Evolutionary conservation across 2,113 vertebrate species (phyloP).

Genomic region (Vimba vimba): DNA sequence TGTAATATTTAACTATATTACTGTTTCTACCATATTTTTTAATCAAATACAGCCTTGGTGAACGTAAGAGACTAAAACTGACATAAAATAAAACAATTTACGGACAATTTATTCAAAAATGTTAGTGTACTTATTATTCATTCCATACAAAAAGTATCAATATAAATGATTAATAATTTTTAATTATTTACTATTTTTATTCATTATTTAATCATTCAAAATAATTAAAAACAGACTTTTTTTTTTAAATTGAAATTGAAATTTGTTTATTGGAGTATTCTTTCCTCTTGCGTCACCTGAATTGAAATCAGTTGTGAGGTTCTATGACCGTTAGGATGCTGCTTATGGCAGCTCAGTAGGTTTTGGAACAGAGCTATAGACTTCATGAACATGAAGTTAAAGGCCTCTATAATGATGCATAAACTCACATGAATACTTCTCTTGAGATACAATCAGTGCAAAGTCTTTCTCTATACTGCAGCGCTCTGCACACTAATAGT

Average conservation of each 20-base stretch:
- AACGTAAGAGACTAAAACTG: not conserved
- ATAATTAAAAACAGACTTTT: not conserved
- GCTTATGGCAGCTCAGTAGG: not conserved
- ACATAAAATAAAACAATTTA: not conserved
- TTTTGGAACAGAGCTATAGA: not conserved
- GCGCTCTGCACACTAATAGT: not conserved
- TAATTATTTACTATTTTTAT: not conserved
- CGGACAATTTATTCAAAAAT: too few relatives aligned
- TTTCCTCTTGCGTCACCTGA: not conserved
- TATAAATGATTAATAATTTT: not conserved
- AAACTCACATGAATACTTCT: slow-evolving; percentile 7
- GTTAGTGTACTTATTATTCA: not conserved
- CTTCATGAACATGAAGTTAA: not conserved
- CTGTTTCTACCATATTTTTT: too few relatives aligned
- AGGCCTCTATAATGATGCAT: not conserved
- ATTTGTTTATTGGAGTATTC: not conserved
- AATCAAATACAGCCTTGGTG: not conserved
- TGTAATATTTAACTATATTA: too few relatives aligned
- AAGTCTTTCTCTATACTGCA: not conserved
- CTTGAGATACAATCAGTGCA: not conserved
- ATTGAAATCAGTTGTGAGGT: not conserved
- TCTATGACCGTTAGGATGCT: not conserved
- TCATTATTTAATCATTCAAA: not conserved
- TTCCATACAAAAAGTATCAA: not conserved
- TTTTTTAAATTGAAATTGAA: not conserved